These are phyloP conservation scores for Paragorgia papillata DNA, from an alignment of 92 coral and sea anemone genomes.

Conservation along the genomic window DNA sequence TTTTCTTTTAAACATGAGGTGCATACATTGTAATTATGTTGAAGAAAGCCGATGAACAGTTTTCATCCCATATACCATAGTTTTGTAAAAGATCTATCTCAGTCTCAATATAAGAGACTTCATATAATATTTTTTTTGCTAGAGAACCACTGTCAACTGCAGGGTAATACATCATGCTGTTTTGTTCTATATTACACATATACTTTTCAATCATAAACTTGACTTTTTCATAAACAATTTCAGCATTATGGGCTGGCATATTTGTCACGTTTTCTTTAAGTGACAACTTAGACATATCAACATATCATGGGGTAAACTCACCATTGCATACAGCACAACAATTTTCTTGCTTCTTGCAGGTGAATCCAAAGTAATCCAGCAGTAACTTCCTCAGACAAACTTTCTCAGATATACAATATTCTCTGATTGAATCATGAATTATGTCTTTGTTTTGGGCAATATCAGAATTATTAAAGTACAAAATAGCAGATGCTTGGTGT, in stretches of 20 bases:
- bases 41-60: conserved; percentile 24
- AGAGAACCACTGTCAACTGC: conserved; percentile 6
- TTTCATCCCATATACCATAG: conserved; percentile 30
- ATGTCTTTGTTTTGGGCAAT: conserved; percentile 23
- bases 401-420: conserved; percentile 6
- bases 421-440: conserved; percentile 27
- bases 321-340: conserved; percentile 4
- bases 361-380: conserved; percentile 12
- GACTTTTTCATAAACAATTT: not conserved
- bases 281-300: not conserved
- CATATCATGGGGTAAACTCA: not conserved
- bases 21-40: conserved; percentile 20
- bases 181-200: not conserved
- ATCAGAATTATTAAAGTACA: conserved; percentile 33
- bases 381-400: conserved; percentile 10
- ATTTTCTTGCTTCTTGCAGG: not conserved
- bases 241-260: conserved; percentile 11
- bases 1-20: conserved; percentile 14
- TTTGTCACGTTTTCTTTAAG: conserved; percentile 4
- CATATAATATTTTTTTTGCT: conserved; percentile 10
- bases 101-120: conserved; percentile 6
- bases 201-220: conserved; percentile 4
- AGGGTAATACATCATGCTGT: conserved; percentile 14
- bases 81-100: conserved; percentile 17
- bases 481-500: not conserved